Base-by-base conservation (phyloP, 2,888 invertebrate genomes). In the Xanthostigma xanthostigma region DNA sequence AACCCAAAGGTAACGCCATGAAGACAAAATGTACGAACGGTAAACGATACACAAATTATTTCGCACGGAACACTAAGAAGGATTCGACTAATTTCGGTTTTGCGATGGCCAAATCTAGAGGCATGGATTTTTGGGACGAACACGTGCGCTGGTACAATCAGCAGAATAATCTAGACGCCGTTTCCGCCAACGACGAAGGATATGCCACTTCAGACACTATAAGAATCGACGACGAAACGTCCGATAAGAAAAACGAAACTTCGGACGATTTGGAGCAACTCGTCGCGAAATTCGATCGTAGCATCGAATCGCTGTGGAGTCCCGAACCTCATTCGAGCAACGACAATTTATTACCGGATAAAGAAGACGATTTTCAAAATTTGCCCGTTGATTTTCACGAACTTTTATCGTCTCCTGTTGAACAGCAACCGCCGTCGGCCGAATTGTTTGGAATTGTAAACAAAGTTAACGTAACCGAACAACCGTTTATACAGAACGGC, bases 291-390 rank as follows among this genome's bases (percentile, higher is more conserved):
- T 81, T 81, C 62, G 76, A 81, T 61, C 73, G 75, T 54, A 78
- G 75, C 61, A 71, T 81, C 53, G 80, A 81, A 62, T 80, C 81
- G 38, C 65, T 82, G 50, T 81, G 82, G 81, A 73, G 69, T 54
- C 64, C 63, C 36, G 27, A 14, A 10, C 41, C 33, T 44, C 55
- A 49, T 54, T 51, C 48, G 48, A 52, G 40, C 48, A 45, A 42
- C 2, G 55, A 58, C 35, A 56, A 61, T 44, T 54, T 35, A 36
- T 41, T 59, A 48, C 49, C 44, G 27, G 12, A 34, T 5, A n/a
- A 41, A 34, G 70, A 71, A 51, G 74, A 74, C 54, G 73, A 75
- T 56, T 76, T 75, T 56, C 74, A 75, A 52, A 76, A 77, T 58
- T 64, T 78, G 54, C 76, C 76, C n/a, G 74, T 76, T 55, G 75